phyloP scores from a whole-genome alignment of 2,888 invertebrate species.

The Luffia ferchaultella region DNA sequence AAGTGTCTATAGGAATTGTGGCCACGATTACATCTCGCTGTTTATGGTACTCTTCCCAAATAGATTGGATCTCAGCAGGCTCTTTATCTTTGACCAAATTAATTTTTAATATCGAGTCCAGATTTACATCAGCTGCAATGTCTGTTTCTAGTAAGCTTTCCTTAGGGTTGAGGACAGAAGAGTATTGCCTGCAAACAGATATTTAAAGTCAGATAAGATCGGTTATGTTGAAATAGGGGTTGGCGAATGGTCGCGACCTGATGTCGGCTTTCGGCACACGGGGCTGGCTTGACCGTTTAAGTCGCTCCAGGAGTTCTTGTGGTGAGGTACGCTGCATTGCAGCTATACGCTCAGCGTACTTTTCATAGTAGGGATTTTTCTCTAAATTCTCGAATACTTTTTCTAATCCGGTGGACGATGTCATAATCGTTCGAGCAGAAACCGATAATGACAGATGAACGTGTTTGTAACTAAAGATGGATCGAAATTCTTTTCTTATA shows the following conservation, averaged over 20 bases:
- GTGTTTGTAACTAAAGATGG: too few species aligned
- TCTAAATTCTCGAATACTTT: slow-evolving; percentile 64
- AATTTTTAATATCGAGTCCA: slow-evolving; percentile 79
- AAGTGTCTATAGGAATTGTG: slow-evolving; percentile 70
- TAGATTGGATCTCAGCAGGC: slow-evolving; percentile 73
- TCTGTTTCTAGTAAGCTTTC: slow-evolving; percentile 26
- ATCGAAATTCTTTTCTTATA: too few species aligned
- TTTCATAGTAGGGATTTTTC: slow-evolving; percentile 81
- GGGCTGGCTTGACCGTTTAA: slow-evolving; percentile 59
- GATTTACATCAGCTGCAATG: slow-evolving; percentile 42
- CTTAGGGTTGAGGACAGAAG: slow-evolving; percentile 73
- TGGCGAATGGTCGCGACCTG: slow-evolving; percentile 23
- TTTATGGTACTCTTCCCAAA: slow-evolving; percentile 85
- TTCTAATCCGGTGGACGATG: slow-evolving; percentile 40
- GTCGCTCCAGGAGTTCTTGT: slow-evolving; percentile 73
- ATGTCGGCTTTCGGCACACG: slow-evolving; percentile 28
- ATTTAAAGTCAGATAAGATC: background rate
- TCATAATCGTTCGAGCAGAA: slow-evolving; percentile 27
- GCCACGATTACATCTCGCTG: slow-evolving; percentile 81
- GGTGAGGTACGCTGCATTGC: slow-evolving; percentile 77
- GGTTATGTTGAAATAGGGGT: background rate
- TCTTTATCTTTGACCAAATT: slow-evolving; percentile 77
- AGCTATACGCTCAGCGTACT: slow-evolving; percentile 81
- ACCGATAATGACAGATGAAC: background rate
- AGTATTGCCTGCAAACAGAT: slow-evolving; percentile 57